Evolutionary conservation across 1,140 invertebrate species (phyloP).

Genomic region (Tetraneura akinire): DNA sequence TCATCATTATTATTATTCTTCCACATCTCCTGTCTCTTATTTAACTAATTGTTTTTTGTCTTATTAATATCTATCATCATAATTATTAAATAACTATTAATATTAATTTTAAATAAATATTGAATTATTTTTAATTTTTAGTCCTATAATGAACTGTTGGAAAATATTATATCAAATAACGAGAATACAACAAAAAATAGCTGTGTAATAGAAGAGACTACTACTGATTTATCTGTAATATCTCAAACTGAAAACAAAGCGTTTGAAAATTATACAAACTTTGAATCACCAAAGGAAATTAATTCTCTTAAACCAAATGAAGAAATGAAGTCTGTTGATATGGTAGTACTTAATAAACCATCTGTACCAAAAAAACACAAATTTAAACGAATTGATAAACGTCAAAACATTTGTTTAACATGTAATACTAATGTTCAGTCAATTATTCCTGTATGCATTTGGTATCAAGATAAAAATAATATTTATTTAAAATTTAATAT

Average conservation of each 20-base stretch:
- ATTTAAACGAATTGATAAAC: neutral
- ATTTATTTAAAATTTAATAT: conserved; percentile 33
- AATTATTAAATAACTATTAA: too few relatives aligned
- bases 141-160: too few relatives aligned
- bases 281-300: neutral
- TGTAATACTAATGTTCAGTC: conserved; percentile 16
- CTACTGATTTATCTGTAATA: neutral
- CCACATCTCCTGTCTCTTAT: too few relatives aligned
- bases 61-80: too few relatives aligned
- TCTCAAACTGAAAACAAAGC: neutral
- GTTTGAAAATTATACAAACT: too few relatives aligned
- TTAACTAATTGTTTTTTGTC: too few relatives aligned
- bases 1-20: too few relatives aligned
- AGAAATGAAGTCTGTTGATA: neutral
- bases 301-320: neutral
- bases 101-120: too few relatives aligned
- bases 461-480: conserved; percentile 15
- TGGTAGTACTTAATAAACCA: neutral
- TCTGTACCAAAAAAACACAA: neutral
- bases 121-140: too few relatives aligned
- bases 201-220: neutral
- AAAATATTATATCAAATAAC: neutral
- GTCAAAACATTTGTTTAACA: neutral
- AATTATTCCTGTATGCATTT: conserved; percentile 18
- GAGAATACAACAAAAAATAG: neutral